Evolutionary conservation across 2,797 vertebrate genomes (phyloP).

Genomic region (Coranthus polyacanthus): DNA sequence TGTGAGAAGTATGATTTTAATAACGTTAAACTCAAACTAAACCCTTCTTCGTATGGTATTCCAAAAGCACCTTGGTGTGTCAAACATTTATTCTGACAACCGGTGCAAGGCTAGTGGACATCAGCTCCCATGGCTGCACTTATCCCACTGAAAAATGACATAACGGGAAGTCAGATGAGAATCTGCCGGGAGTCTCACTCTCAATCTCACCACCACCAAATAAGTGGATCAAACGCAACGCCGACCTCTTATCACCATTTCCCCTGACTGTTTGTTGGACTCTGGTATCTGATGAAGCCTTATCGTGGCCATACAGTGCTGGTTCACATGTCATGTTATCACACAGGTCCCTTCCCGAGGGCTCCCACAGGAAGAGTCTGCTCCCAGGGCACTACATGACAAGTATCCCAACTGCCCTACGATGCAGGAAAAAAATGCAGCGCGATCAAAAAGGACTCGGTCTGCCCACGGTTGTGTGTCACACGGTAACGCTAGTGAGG

Average conservation of each 20-base stretch:
- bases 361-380: constrained; percentile 80
- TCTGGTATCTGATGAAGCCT: constrained; percentile 79
- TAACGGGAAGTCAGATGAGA: constrained; percentile 74
- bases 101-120: constrained; percentile 25
- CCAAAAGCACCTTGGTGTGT: constrained; percentile 12
- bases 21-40: background rate
- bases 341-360: constrained; percentile 77
- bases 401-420: constrained; percentile 59
- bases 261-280: constrained; percentile 82
- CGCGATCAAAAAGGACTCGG: constrained; percentile 22
- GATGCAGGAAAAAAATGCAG: constrained; percentile 26
- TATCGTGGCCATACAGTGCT: constrained; percentile 80
- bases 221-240: constrained; percentile 79
- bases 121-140: constrained; percentile 30
- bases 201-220: constrained; percentile 68
- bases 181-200: constrained; percentile 64
- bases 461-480: constrained; percentile 21
- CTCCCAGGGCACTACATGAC: constrained; percentile 75
- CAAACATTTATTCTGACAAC: constrained; percentile 23
- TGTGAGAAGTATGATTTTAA: background rate
- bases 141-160: constrained; percentile 65
- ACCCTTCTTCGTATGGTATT: background rate
- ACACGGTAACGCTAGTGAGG: background rate
- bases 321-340: constrained; percentile 81
- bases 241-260: constrained; percentile 77